Evolutionary conservation across 1,140 invertebrate species (phyloP).

Genomic region (Trichoplusia ni): DNA sequence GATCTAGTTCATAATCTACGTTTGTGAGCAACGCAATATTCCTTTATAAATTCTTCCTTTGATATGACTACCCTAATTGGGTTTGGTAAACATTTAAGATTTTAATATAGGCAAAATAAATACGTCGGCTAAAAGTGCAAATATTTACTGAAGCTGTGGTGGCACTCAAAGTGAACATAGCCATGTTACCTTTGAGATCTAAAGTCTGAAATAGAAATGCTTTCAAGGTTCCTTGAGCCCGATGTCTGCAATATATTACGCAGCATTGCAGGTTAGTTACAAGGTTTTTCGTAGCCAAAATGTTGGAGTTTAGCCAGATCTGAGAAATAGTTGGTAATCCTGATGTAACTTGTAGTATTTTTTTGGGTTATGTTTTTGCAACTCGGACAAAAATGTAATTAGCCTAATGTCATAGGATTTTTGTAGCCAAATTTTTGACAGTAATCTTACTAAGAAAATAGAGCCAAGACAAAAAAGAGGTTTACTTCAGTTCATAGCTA

Average conservation of each 20-base stretch:
- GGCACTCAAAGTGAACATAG: background rate
- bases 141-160: constrained; percentile 1
- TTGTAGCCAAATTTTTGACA: background rate
- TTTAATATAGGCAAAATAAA: background rate
- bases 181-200: constrained; percentile 2
- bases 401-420: too few relatives aligned
- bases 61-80: too few relatives aligned
- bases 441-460: too few relatives aligned
- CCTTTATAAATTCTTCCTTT: too few relatives aligned
- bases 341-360: background rate
- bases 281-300: constrained; percentile 10
- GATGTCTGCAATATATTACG: constrained; percentile 8
- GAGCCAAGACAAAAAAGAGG: too few relatives aligned
- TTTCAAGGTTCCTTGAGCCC: background rate
- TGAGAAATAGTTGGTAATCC: background rate
- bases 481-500: too few relatives aligned
- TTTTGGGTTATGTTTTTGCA: background rate
- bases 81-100: too few relatives aligned
- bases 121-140: background rate
- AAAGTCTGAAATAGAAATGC: background rate
- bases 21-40: too few relatives aligned
- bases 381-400: background rate
- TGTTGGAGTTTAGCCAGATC: constrained; percentile 3
- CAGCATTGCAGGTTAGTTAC: constrained; percentile 13
- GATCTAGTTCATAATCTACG: too few relatives aligned